Conservation (phyloP, 2,888 invertebrate genomes). For the Atethmia centrago region DNA sequence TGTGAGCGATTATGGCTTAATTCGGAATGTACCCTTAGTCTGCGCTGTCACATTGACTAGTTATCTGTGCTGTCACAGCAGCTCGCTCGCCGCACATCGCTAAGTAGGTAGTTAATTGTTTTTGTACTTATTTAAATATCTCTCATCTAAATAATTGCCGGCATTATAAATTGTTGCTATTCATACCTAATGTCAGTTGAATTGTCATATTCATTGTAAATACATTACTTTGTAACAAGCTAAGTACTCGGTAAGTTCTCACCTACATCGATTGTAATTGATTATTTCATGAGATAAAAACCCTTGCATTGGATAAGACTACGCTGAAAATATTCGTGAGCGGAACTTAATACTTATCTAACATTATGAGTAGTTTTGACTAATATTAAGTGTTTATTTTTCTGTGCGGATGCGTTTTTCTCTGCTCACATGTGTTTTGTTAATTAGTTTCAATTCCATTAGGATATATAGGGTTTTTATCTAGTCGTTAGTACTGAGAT, state of each 20-base stretch:
- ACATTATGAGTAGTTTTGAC: background rate
- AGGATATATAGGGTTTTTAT: background rate
- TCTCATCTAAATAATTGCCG: conserved; percentile 5
- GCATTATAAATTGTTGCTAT: background rate
- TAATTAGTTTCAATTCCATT: conserved; percentile 4
- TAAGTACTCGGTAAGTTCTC: conserved; percentile 43
- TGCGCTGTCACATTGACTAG: no score
- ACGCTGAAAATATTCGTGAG: background rate
- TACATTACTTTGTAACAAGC: conserved; percentile 1
- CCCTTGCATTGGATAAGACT: background rate
- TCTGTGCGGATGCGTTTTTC: no score
- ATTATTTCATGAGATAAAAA: conserved; percentile 27
- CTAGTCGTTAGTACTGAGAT: conserved; percentile 16
- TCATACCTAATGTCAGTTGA: background rate
- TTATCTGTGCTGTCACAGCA: no score
- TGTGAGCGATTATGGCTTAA: no score
- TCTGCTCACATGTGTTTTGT: background rate
- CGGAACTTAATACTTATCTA: background rate
- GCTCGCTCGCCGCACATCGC: conserved; percentile 29
- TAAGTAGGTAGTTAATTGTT: conserved; percentile 24
- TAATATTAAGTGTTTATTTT: background rate
- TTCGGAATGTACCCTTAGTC: no score
- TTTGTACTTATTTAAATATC: conserved; percentile 1
- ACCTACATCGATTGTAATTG: conserved; percentile 27
- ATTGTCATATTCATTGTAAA: conserved; percentile 16